A percentile compares a stretch with the other conserved stretches of the same genome.
Evolutionary conservation across 2,888 invertebrate genomes (phyloP).

Genomic region (Spisula subtruncata): DNA sequence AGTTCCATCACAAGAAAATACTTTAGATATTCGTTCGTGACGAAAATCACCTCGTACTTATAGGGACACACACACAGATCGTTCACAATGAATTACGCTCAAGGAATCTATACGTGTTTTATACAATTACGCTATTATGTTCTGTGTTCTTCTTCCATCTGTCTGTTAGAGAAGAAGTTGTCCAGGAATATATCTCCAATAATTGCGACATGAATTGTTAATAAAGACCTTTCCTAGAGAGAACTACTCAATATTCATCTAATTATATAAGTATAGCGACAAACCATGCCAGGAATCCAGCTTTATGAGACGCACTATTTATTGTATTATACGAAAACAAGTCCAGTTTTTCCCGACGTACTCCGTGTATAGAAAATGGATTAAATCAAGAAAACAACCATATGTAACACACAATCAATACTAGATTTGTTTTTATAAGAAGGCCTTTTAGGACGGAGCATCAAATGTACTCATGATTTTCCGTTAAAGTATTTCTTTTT

Average conservation of each 20-base stretch:
- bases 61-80: neutral
- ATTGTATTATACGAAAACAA: conserved; percentile 9
- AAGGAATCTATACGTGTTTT: neutral
- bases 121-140: neutral
- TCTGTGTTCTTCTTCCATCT: neutral
- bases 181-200: conserved; percentile 25
- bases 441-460: too few relatives aligned
- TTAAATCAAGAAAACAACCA: neutral
- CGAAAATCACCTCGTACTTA: too few relatives aligned
- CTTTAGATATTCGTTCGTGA: too few relatives aligned
- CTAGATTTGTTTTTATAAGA: too few relatives aligned
- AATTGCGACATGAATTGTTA: conserved; percentile 16
- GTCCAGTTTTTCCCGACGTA: neutral
- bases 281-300: neutral
- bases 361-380: neutral
- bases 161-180: neutral
- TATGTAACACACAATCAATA: neutral
- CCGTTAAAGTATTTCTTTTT: too few relatives aligned
- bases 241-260: conserved; percentile 9
- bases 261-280: conserved; percentile 27
- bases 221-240: conserved; percentile 6
- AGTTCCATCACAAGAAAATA: too few relatives aligned
- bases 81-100: neutral
- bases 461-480: too few relatives aligned
- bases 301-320: neutral